Conservation (phyloP, 2,113 vertebrate species). For the Silurus glanis region DNA sequence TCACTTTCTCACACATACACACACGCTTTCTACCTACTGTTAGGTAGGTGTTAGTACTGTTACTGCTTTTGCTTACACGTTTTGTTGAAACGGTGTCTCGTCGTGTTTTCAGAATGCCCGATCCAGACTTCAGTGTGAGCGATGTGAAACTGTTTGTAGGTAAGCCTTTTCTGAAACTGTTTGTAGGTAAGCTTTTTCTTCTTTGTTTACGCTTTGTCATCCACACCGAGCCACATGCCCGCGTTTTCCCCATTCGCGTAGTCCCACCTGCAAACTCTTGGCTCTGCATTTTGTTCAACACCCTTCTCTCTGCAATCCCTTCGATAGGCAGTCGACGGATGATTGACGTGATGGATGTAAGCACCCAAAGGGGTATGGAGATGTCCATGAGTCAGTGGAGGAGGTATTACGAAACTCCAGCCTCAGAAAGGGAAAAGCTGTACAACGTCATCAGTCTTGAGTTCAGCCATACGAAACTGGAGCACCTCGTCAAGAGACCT, state of each 20-base stretch:
- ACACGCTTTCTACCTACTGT: background rate
- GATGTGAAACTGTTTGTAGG: slow-evolving; percentile 97
- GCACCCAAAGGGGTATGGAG: slow-evolving; percentile 95
- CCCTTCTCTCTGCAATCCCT: background rate
- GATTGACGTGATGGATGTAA: slow-evolving; percentile 98
- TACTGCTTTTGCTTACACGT: background rate
- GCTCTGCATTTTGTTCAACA: background rate
- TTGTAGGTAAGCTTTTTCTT: slow-evolving; percentile 83
- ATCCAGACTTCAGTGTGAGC: slow-evolving; percentile 92
- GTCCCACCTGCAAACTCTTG: background rate
- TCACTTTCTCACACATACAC: too few species aligned
- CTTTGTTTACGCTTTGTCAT: background rate
- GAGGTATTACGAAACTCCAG: slow-evolving; percentile 92
- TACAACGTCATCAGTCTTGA: slow-evolving; percentile 99
- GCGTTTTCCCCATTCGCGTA: too few species aligned
- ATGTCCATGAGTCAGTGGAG: slow-evolving; percentile 99
- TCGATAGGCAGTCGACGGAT: slow-evolving; percentile 88
- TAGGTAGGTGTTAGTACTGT: too few species aligned
- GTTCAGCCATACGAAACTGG: slow-evolving; percentile 95
- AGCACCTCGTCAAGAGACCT: slow-evolving; percentile 94
- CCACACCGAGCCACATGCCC: background rate
- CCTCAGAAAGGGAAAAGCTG: slow-evolving; percentile 90
- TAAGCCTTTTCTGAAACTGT: slow-evolving; percentile 85
- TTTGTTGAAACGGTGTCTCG: background rate
- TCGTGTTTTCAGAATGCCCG: slow-evolving; percentile 86